These are phyloP conservation scores for Archilochus colubris DNA, from an alignment of 2,113 vertebrate species.

Conservation along the genomic window DNA sequence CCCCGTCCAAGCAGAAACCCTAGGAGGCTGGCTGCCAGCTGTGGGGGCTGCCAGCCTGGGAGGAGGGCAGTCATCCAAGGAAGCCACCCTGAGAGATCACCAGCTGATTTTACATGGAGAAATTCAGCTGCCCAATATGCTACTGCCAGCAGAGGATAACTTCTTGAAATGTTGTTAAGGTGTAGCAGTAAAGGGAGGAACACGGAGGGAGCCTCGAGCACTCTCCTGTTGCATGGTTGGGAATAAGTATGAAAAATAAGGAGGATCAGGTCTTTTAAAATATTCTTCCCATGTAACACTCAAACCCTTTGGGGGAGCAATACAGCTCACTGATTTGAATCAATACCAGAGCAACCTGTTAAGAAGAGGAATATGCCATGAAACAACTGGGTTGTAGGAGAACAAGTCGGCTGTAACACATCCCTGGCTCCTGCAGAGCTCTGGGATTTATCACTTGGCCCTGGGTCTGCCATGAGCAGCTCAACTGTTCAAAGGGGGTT, in stretches of 20 bases:
- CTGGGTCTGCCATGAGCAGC: background rate
- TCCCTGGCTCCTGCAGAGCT: background rate
- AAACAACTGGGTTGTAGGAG: background rate
- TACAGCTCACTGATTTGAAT: slow-evolving; percentile 8
- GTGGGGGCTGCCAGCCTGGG: background rate
- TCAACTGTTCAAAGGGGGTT: background rate
- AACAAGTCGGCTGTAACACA: background rate
- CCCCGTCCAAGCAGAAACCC: background rate
- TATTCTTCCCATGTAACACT: background rate
- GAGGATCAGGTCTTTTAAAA: slow-evolving; percentile 7
- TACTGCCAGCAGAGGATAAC: background rate
- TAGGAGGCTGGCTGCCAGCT: background rate
- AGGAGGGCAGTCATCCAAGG: background rate
- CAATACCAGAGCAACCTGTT: background rate
- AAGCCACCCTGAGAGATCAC: background rate
- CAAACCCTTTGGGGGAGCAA: background rate
- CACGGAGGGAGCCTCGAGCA: background rate
- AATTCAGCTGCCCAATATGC: background rate
- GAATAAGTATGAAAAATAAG: slow-evolving; percentile 31
- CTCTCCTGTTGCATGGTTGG: background rate
- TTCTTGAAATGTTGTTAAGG: background rate
- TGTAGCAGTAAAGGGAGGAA: background rate
- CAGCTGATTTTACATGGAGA: background rate
- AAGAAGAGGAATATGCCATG: background rate
- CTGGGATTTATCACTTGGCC: background rate